Conservation (phyloP, 2,113 vertebrate genomes). For the Tricholaema leucomelas region DNA sequence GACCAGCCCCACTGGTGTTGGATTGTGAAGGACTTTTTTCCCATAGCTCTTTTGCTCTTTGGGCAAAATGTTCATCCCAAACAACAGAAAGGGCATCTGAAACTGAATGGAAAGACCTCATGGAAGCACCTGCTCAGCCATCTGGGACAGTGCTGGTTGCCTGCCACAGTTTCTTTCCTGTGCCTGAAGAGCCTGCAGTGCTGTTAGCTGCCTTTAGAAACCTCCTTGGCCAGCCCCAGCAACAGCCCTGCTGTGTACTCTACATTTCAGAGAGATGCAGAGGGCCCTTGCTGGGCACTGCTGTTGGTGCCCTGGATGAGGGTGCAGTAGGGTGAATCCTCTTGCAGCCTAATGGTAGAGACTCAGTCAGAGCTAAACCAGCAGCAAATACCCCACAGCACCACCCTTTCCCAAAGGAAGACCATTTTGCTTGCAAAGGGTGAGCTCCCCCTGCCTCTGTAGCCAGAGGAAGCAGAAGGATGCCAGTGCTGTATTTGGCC, state of each 20-base stretch:
- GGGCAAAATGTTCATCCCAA: not conserved
- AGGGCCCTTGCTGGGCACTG: not conserved
- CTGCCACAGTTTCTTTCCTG: not conserved
- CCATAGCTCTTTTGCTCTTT: not conserved
- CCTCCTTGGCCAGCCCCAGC: not conserved
- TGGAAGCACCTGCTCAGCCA: not conserved
- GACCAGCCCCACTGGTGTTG: not conserved
- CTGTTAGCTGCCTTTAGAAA: not conserved
- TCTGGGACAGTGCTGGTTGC: not conserved
- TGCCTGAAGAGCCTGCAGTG: not conserved
- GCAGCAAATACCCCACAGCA: not conserved
- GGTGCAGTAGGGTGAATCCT: not conserved
- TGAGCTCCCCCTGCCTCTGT: not conserved
- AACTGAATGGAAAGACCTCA: not conserved
- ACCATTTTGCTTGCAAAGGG: not conserved
- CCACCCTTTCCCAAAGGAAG: not conserved
- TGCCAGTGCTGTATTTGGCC: not conserved
- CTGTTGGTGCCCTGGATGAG: not conserved
- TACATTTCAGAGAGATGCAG: accelerated
- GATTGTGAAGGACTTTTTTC: not conserved
- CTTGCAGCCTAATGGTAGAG: not conserved
- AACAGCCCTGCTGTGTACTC: not conserved
- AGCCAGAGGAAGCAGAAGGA: not conserved
- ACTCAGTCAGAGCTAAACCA: not conserved
- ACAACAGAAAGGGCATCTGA: not conserved